Evolutionary conservation across 2,113 vertebrate genomes (phyloP).

Genomic region (Scalopus aquaticus): DNA sequence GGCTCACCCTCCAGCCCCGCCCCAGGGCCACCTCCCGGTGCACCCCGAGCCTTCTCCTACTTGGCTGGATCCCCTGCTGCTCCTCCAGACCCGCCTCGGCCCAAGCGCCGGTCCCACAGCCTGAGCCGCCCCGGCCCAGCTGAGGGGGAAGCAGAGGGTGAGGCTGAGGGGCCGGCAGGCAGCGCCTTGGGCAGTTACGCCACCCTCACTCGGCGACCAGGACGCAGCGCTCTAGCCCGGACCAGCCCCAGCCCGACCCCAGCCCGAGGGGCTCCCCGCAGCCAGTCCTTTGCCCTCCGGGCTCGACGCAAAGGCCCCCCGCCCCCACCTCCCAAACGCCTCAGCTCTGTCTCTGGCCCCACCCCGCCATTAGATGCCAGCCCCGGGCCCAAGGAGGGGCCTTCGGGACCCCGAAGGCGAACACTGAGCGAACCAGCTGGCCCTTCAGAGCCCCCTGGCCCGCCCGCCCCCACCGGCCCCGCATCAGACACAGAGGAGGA

Average conservation of each 20-base stretch:
- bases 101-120: slow-evolving; percentile 90
- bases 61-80: neutral
- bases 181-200: slow-evolving; percentile 91
- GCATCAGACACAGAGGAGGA: slow-evolving; percentile 85
- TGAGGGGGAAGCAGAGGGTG: slow-evolving; percentile 90
- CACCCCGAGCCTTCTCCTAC: slow-evolving; percentile 64
- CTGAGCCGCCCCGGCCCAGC: slow-evolving; percentile 91
- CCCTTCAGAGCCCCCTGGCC: slow-evolving; percentile 66
- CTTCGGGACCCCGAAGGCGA: slow-evolving; percentile 79
- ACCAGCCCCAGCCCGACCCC: slow-evolving; percentile 65
- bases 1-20: slow-evolving; percentile 64
- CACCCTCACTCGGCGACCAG: slow-evolving; percentile 89
- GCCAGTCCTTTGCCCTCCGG: slow-evolving; percentile 89
- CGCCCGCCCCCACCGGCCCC: slow-evolving; percentile 51
- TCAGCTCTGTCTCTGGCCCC: slow-evolving; percentile 86
- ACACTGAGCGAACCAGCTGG: slow-evolving; percentile 86
- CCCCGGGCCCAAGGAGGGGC: slow-evolving; percentile 65
- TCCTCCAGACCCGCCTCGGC: slow-evolving; percentile 71
- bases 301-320: slow-evolving; percentile 90
- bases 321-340: slow-evolving; percentile 84
- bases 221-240: slow-evolving; percentile 83
- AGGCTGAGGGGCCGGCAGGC: slow-evolving; percentile 84
- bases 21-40: slow-evolving; percentile 41
- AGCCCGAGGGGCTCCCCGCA: slow-evolving; percentile 82
- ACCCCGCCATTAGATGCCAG: neutral